A percentile compares a stretch with the other conserved stretches of the same genome.
These are phyloP conservation scores for Nasonovia ribisnigri DNA, from an alignment of 2,888 invertebrate species.

Conservation along the genomic window DNA sequence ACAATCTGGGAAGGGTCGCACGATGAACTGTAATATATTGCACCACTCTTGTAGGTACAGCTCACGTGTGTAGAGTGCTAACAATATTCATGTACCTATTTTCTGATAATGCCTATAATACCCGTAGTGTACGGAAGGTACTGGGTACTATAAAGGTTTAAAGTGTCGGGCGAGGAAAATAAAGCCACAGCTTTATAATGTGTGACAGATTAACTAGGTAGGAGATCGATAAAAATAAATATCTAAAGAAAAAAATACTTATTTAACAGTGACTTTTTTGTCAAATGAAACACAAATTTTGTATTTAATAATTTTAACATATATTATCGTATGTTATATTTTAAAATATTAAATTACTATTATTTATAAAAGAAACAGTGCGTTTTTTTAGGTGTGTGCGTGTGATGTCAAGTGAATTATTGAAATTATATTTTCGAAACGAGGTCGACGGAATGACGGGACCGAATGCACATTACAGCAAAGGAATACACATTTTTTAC, in stretches of 20 bases:
- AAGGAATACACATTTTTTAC: neutral
- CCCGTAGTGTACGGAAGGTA: neutral
- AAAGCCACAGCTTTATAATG: neutral
- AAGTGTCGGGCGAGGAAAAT: neutral
- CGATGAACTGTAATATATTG: neutral
- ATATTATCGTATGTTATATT: neutral
- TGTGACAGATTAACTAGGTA: neutral
- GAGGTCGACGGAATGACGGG: neutral
- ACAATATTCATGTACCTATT: neutral
- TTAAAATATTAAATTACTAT: no score
- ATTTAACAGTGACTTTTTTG: neutral
- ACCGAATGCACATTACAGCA: neutral
- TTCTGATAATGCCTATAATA: neutral
- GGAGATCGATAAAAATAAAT: neutral
- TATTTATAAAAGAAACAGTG: neutral
- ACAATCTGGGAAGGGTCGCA: neutral
- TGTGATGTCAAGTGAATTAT: neutral
- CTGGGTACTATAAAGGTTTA: neutral
- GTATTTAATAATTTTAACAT: no score
- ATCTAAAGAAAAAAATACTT: neutral
- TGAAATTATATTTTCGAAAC: neutral
- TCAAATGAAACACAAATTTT: neutral
- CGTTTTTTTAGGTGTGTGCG: neutral
- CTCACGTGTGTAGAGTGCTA: neutral
- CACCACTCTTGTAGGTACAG: no score